Evolutionary conservation across 2,113 vertebrate species (phyloP).

Genomic region (Triplophysa siluroides): DNA sequence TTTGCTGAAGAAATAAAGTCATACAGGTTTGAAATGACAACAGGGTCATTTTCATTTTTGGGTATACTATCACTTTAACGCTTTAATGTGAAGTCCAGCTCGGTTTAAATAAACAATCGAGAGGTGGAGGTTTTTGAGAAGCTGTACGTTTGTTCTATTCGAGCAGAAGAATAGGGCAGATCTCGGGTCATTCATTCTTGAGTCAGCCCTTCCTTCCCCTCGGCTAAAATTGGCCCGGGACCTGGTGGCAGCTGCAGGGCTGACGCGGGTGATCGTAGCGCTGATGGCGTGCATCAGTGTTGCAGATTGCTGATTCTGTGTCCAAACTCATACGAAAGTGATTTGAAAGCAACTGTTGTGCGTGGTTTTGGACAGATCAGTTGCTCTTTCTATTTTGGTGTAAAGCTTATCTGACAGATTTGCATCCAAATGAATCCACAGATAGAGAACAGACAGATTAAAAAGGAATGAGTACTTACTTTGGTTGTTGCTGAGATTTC

Average conservation of each 20-base stretch:
- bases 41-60: too few species aligned
- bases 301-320: not conserved
- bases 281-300: constrained; percentile 19
- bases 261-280: not conserved
- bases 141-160: not conserved
- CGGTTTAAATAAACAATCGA: not conserved
- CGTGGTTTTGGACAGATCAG: constrained; percentile 23
- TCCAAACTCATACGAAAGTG: not conserved
- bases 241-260: constrained; percentile 38
- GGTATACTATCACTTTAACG: too few species aligned
- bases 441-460: not conserved
- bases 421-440: not conserved
- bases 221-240: constrained; percentile 41
- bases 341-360: not conserved
- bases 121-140: not conserved
- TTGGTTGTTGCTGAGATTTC: not conserved
- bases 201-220: constrained; percentile 45
- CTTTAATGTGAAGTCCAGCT: not conserved
- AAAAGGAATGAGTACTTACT: constrained; percentile 6
- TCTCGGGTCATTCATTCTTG: constrained; percentile 23
- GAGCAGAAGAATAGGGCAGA: constrained; percentile 16
- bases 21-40: too few species aligned
- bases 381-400: not conserved
- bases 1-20: too few species aligned
- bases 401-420: not conserved